phyloP scores from a whole-genome alignment of 2,888 invertebrate genomes.

The Epinotia ramella region DNA sequence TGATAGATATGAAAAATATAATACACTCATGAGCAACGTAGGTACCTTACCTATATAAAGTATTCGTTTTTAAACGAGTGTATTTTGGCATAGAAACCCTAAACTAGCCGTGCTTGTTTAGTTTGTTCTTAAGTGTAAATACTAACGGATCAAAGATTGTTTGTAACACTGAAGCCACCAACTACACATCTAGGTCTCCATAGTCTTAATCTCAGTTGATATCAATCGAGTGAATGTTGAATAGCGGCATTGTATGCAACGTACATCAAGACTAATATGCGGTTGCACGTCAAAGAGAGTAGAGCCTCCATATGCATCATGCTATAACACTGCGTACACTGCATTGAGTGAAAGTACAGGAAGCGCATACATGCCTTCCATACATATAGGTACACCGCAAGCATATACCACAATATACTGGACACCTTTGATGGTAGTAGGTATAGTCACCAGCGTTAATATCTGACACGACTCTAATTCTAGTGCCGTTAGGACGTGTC shows the following conservation, averaged over 20 bases:
- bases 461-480: too few species aligned
- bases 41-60: too few species aligned
- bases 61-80: too few species aligned
- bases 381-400: background rate
- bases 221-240: background rate
- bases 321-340: background rate
- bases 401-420: background rate
- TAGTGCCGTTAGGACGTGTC: too few species aligned
- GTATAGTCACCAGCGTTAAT: background rate
- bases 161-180: too few species aligned
- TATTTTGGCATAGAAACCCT: too few species aligned
- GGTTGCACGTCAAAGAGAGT: conserved; percentile 6
- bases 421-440: background rate
- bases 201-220: background rate
- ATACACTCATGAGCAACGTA: too few species aligned
- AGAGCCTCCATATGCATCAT: background rate
- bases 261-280: background rate
- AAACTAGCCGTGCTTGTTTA: too few species aligned
- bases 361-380: background rate
- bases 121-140: too few species aligned
- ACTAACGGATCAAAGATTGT: too few species aligned
- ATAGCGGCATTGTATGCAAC: background rate
- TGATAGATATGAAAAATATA: too few species aligned
- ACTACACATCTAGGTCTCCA: background rate
- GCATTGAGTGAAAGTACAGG: conserved; percentile 16